A percentile compares a stretch with the other conserved stretches of the same genome.
phyloP scores from a whole-genome alignment of 2,797 vertebrate genomes.

The Bradypodion ventrale region DNA sequence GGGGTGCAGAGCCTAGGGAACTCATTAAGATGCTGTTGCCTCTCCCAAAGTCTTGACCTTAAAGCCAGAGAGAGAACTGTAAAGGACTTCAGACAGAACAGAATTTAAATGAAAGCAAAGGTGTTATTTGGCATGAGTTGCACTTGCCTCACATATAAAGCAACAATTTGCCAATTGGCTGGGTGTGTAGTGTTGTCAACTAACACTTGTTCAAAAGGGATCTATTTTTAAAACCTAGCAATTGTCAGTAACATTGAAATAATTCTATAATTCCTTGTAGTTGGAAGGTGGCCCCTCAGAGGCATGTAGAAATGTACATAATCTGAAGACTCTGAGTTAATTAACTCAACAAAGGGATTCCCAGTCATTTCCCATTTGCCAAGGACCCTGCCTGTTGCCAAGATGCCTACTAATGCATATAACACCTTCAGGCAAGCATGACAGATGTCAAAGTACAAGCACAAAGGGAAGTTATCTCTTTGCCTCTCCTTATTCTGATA shows the following conservation, averaged over 20 bases:
- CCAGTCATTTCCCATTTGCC: slow-evolving; percentile 1
- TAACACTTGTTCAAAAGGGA: fast-evolving
- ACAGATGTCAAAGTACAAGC: slow-evolving; percentile 12
- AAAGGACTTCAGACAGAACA: slow-evolving; percentile 50
- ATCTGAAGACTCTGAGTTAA: slow-evolving; percentile 33
- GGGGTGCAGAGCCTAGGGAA: slow-evolving; percentile 53
- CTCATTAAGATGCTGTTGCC: slow-evolving; percentile 63
- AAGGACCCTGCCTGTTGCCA: slow-evolving; percentile 14
- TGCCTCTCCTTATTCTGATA: not conserved
- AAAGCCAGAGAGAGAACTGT: slow-evolving; percentile 54
- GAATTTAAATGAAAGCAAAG: slow-evolving; percentile 45
- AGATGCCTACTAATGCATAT: not conserved
- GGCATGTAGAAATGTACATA: slow-evolving; percentile 25
- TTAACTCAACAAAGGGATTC: slow-evolving; percentile 27
- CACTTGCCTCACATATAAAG: not conserved
- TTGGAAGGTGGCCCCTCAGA: slow-evolving; percentile 29
- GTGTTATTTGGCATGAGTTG: not conserved
- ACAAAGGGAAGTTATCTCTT: slow-evolving; percentile 31
- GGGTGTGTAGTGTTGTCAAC: not conserved
- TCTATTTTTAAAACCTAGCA: not conserved
- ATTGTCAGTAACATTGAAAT: not conserved
- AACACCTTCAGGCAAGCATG: slow-evolving; percentile 13
- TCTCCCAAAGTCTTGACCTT: slow-evolving; percentile 63
- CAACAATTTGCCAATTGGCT: not conserved
- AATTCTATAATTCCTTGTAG: slow-evolving; percentile 9